Evolutionary conservation across 1,140 invertebrate species (phyloP), one percentile per base, ranked within the genome.

Genomic region (Drosophila burlai): DNA sequence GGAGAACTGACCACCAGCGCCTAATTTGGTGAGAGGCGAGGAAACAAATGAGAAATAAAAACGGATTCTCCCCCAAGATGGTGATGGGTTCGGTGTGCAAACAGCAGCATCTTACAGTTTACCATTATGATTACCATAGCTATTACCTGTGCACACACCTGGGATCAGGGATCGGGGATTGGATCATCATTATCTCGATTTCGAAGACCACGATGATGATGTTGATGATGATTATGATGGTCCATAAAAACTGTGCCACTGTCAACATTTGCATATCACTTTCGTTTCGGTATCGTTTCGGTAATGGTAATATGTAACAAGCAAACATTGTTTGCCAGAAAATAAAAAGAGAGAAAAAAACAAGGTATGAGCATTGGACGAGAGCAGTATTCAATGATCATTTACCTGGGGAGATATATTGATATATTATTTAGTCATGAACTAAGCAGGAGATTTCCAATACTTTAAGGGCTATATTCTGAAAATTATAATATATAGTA

Each of bases 241-340:
- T 85, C 66, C 66, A 67, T 34, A 52, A 65, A 77, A 77, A 74
- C 43, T 63, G 40, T 67, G 63, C 46, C 75, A 68, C 29, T 72
- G 80, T 85, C 80, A 86, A 86, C 84, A 86, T 86, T 86, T 86
- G 80, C 76, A 76, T 77, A 86, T 83, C 83, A 86, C 80, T 86
- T 89, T 86, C 80, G 67, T 80, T 83, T 83, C 38, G 66, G 78
- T 67, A 42, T 47, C 46, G 46, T 47, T 47, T 71, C 52, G 67
- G 66, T 68, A 86, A 78, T 72, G 74, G 65, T 79, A 54, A 71
- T 59, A 46, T 79, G 76, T 79, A 72, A 79, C 76, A 79, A 76
- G 36, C 24, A 50, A 76, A 77, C 62, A 77, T 45, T 68, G 38
- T 66, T 52, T 42, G 24, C 31, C 26, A 55, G 46, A 42, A 36